Percentiles rank a stretch among this genome's conserved stretches.
phyloP scores from a whole-genome alignment of 2,797 vertebrate species.

The Acrocephalus scirpaceus region DNA sequence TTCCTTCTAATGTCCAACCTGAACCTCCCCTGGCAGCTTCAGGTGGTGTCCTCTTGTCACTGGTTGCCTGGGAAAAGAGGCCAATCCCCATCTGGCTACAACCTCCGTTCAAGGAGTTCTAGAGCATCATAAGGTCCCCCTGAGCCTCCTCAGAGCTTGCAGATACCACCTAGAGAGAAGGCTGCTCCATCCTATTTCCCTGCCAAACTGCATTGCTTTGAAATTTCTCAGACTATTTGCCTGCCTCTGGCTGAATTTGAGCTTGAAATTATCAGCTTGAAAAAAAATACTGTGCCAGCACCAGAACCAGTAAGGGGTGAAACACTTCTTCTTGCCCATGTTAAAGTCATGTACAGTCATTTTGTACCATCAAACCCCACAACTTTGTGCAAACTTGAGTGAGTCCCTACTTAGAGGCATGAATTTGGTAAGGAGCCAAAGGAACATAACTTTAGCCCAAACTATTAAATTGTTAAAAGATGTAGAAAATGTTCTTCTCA shows the following conservation, averaged over 20 bases:
- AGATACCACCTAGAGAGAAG: background rate
- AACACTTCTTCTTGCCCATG: background rate
- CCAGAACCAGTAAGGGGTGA: background rate
- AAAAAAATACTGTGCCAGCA: background rate
- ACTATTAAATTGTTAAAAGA: background rate
- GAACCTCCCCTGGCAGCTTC: background rate
- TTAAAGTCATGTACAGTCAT: fast-evolving
- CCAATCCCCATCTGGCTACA: background rate
- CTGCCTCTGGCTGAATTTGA: background rate
- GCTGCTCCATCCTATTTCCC: background rate
- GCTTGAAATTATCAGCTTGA: background rate
- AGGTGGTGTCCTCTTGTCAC: background rate
- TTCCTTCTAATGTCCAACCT: background rate
- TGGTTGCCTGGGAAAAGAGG: background rate
- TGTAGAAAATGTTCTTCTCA: background rate
- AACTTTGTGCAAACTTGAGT: background rate
- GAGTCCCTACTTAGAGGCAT: background rate
- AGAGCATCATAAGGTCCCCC: background rate
- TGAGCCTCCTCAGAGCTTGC: background rate
- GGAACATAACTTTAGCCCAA: background rate
- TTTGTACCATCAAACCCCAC: background rate
- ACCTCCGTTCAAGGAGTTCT: background rate
- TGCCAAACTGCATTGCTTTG: background rate
- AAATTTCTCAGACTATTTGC: background rate
- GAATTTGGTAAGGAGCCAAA: background rate